Conservation (phyloP, 2,888 invertebrate species). For the Pogonocherus hispidulus region DNA sequence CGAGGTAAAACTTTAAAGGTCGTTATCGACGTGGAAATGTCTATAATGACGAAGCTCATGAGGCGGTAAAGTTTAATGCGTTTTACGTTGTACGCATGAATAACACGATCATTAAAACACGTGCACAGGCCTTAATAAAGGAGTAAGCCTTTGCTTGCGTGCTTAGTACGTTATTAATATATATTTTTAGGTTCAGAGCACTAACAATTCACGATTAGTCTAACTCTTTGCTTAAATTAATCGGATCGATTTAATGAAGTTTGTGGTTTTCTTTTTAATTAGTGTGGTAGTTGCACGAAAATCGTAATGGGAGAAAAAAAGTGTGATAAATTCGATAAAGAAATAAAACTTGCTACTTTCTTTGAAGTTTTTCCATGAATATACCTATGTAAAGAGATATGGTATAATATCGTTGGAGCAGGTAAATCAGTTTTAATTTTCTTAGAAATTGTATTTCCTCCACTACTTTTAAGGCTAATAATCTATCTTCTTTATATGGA, state of each 20-base stretch:
- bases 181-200: not conserved
- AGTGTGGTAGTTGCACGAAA: too few relatives aligned
- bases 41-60: conserved; percentile 53
- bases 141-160: not conserved
- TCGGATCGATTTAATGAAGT: not conserved
- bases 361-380: too few relatives aligned
- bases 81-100: conserved; percentile 47
- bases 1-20: conserved; percentile 50
- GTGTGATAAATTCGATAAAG: too few relatives aligned
- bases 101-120: conserved; percentile 43
- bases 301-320: too few relatives aligned
- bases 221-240: not conserved
- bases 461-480: too few relatives aligned
- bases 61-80: conserved; percentile 57
- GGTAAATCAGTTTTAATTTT: too few relatives aligned
- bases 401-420: too few relatives aligned
- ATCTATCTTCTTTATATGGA: too few relatives aligned
- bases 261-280: too few relatives aligned
- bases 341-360: too few relatives aligned
- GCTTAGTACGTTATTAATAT: not conserved
- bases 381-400: too few relatives aligned
- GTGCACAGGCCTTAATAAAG: conserved; percentile 23
- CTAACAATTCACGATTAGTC: not conserved
- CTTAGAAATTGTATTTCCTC: too few relatives aligned
- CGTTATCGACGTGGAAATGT: conserved; percentile 52